Evolutionary conservation across 37 sponge, comb jelly and placozoan species (phyloP).

Genomic region (Aphrocallistes beatrix): DNA sequence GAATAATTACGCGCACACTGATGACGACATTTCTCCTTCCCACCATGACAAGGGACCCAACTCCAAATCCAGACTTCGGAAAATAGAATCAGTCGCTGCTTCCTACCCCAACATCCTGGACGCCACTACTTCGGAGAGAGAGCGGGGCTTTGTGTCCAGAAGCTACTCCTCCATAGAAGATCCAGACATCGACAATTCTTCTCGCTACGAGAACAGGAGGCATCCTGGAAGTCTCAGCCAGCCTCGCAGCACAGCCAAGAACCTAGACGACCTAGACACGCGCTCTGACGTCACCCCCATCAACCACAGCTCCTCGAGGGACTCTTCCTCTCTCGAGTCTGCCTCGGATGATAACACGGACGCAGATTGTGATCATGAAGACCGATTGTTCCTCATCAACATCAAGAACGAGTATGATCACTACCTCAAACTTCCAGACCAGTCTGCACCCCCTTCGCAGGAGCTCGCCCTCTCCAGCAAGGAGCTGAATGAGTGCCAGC

Average conservation of each 20-base stretch:
- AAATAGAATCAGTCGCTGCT: neutral
- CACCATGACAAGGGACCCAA: neutral
- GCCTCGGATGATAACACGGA: neutral
- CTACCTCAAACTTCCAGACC: neutral
- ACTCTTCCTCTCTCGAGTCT: neutral
- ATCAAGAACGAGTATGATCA: conserved; percentile 5
- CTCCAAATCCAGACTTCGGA: neutral
- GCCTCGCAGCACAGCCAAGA: neutral
- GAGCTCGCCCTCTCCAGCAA: neutral
- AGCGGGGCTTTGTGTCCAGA: neutral
- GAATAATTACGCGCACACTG: neutral
- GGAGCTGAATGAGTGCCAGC: neutral
- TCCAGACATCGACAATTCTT: neutral
- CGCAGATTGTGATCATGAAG: neutral
- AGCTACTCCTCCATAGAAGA: neutral
- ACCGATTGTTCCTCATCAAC: neutral
- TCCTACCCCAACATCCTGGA: neutral
- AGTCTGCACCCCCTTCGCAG: neutral
- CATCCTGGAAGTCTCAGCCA: neutral
- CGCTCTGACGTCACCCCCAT: neutral
- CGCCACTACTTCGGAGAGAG: neutral
- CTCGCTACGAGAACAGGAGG: conserved; percentile 14
- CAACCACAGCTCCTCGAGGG: neutral
- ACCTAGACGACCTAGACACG: neutral
- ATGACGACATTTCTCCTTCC: neutral